phyloP scores from a whole-genome alignment of 1,140 invertebrate species.

The Hyles euphorbiae region DNA sequence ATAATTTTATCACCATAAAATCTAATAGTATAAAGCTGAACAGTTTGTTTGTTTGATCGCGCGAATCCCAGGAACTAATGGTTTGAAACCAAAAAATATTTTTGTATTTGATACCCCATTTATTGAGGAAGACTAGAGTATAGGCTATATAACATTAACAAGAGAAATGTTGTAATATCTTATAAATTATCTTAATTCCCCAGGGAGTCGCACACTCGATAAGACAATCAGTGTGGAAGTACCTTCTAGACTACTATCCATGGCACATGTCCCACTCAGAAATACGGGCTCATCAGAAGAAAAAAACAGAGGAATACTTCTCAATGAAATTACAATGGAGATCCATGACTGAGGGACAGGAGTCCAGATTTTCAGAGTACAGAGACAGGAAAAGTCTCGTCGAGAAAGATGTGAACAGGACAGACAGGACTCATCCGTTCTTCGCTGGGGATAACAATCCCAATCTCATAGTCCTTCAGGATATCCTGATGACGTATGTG shows the following conservation, averaged over 20 bases:
- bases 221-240: constrained; percentile 95
- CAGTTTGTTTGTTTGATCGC: too few species aligned
- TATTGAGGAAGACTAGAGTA: too few species aligned
- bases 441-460: constrained; percentile 94
- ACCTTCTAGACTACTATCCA: constrained; percentile 91
- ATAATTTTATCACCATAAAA: too few species aligned
- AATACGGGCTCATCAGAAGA: constrained; percentile 81
- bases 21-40: too few species aligned
- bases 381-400: constrained; percentile 95
- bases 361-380: constrained; percentile 91
- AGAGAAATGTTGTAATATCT: too few species aligned
- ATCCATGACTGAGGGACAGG: constrained; percentile 90
- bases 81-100: too few species aligned
- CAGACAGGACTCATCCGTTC: constrained; percentile 93
- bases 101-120: too few species aligned
- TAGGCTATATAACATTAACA: too few species aligned
- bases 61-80: too few species aligned
- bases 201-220: constrained; percentile 80
- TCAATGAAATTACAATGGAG: constrained; percentile 98
- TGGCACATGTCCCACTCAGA: constrained; percentile 88
- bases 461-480: constrained; percentile 89
- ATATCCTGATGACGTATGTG: constrained; percentile 99
- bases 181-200: not conserved
- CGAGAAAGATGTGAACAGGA: constrained; percentile 98
- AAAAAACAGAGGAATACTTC: constrained; percentile 92